Evolutionary conservation across 2,797 vertebrate genomes (phyloP).

Genomic region (Enteromius unitaeniatus): DNA sequence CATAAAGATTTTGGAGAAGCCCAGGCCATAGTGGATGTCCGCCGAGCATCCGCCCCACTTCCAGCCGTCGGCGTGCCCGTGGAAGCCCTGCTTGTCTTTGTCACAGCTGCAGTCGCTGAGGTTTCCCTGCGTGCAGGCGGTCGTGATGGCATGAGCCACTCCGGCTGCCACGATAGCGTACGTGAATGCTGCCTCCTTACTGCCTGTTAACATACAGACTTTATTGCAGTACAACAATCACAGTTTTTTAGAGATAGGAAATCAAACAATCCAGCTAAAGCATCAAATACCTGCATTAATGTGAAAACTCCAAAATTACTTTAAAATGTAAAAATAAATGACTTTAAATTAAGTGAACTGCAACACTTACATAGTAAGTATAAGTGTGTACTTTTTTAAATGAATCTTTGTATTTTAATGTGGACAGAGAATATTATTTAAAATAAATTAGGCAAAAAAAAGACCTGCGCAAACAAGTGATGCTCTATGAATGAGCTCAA

Average conservation of each 20-base stretch:
- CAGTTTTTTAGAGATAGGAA: not conserved
- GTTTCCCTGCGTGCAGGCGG: slow-evolving; percentile 95
- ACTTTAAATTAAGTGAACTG: not conserved
- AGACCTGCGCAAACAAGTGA: not conserved
- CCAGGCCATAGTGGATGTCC: slow-evolving; percentile 92
- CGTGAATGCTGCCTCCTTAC: slow-evolving; percentile 94
- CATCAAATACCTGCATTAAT: not conserved
- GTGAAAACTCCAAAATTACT: not conserved
- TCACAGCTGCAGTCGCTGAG: slow-evolving; percentile 97
- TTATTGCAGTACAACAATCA: not conserved
- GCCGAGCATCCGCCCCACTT: slow-evolving; percentile 99
- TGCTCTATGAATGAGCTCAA: not conserved
- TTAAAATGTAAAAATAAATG: not conserved
- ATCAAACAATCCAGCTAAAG: not conserved
- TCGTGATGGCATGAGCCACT: slow-evolving; percentile 93
- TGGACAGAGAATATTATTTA: not conserved
- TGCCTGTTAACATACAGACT: slow-evolving; percentile 76
- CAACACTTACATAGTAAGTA: not conserved
- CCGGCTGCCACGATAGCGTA: slow-evolving; percentile 95
- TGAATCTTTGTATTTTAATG: not conserved
- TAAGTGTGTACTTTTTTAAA: not conserved
- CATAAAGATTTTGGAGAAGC: slow-evolving; percentile 96
- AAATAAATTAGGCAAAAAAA: not conserved
- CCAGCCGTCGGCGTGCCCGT: slow-evolving; percentile 94
- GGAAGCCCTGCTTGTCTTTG: slow-evolving; percentile 96